Evolutionary conservation across 2,797 vertebrate species (phyloP).

Genomic region (Cuniculus paca): DNA sequence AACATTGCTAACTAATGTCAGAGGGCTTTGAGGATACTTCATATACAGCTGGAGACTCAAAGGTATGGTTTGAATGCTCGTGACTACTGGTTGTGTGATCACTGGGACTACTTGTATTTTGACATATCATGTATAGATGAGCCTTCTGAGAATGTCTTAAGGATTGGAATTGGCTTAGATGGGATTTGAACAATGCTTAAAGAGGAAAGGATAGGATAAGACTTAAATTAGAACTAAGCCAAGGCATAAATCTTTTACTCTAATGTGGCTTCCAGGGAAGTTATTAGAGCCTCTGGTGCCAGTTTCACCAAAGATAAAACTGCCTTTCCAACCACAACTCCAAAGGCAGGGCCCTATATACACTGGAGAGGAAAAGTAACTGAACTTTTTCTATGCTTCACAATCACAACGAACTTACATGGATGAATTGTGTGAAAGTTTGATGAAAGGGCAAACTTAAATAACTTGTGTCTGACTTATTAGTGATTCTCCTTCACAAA

Average conservation of each 20-base stretch:
- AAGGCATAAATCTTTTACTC: conserved; percentile 80
- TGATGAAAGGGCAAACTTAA: background rate
- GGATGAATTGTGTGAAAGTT: background rate
- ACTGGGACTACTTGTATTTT: conserved; percentile 77
- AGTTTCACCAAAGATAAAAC: conserved; percentile 74
- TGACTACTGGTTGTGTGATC: conserved; percentile 73
- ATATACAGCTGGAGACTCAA: conserved; percentile 60
- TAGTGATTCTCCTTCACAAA: background rate
- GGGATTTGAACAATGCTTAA: conserved; percentile 78
- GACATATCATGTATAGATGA: conserved; percentile 78
- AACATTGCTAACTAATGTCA: conserved; percentile 57
- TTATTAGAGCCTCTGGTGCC: conserved; percentile 72
- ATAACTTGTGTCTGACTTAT: background rate
- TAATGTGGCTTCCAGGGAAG: conserved; percentile 79
- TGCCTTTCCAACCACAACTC: conserved; percentile 57
- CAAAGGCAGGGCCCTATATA: conserved; percentile 59
- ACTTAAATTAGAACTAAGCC: conserved; percentile 76
- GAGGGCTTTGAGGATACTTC: conserved; percentile 29
- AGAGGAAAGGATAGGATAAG: conserved; percentile 77
- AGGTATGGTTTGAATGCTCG: conserved; percentile 66
- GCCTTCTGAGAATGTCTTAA: conserved; percentile 70
- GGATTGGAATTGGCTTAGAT: conserved; percentile 80
- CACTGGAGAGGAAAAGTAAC: conserved; percentile 38
- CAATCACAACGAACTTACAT: conserved; percentile 31
- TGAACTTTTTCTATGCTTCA: conserved; percentile 61